Evolutionary conservation across 2,113 vertebrate species (phyloP), one percentile per base, ranked within the genome.

Genomic region (Trichechus manatus): DNA sequence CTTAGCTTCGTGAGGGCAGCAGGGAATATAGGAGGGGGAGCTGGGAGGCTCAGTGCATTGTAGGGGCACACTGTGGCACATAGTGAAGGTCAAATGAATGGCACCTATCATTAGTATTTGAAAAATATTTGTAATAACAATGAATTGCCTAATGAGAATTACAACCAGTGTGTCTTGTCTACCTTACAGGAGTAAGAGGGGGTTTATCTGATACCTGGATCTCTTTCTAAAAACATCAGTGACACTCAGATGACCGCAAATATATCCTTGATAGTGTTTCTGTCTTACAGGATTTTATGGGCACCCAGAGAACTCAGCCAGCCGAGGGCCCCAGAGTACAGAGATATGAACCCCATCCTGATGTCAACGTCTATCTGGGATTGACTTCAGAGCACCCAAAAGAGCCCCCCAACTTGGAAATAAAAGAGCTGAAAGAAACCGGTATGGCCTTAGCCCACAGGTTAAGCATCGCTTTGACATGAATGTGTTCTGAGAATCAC

Each of bases 231-330:
- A 97, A 95, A 63, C 17, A 56, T 15, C 84, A 80, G 23, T 84
- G 47, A 75, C 53, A n/a, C 50, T 74, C 33, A 80, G 15, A 14
- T 97, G 36, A n/a, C 80, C 61, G 47, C 8, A 4, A 0, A n/a
- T 29, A 1, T 42, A 2, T 63, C 1, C 31, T 96, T 97, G 72
- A 87, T 56, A 77, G 31, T 33, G 0, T 78, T 66, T 90, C 92
- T 74, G 1, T 94, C 4, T 98, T 94, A 14, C 29, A 99, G 99
- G 98, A 99, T 42, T 97, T 98, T 96, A 33, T 91, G 4, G 98
- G 96, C 44, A 63, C 96, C 95, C 98, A 95, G 27, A 95, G 89
- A 91, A 93, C 66, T 93, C 95, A 33, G 5, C 59, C 88, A 53
- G 50, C 89, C 1, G 94, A 96, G 66, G 8, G 31, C 19, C 36